Conservation (phyloP, 1,140 invertebrate genomes). For the Drosophila mojavensis region DNA sequence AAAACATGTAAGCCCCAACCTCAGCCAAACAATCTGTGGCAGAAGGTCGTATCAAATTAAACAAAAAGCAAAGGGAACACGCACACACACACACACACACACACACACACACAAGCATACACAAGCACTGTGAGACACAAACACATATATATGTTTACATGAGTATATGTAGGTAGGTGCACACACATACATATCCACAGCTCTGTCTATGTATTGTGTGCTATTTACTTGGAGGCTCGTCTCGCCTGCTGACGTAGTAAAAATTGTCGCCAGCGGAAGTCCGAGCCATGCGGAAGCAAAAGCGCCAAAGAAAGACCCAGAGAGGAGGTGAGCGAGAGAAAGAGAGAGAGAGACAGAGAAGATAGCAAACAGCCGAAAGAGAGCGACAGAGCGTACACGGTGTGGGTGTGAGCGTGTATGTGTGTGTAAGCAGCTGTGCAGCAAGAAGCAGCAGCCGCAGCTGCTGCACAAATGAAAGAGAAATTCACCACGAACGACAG, state of each 20-base stretch:
- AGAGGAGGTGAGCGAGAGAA: slow-evolving; percentile 4
- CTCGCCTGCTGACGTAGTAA: slow-evolving; percentile 76
- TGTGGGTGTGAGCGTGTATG: slow-evolving; percentile 30
- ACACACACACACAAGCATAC: slow-evolving; percentile 12
- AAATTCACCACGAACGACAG: slow-evolving; percentile 56
- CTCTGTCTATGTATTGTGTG: slow-evolving; percentile 32
- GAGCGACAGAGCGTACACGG: background rate
- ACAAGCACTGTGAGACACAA: slow-evolving; percentile 11
- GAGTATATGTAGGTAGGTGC: slow-evolving; percentile 1
- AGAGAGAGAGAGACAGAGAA: slow-evolving; percentile 13
- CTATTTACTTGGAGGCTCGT: slow-evolving; percentile 81
- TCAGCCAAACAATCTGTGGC: slow-evolving; percentile 36
- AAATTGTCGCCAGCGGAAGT: slow-evolving; percentile 51
- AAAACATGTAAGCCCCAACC: background rate
- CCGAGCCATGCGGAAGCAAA: slow-evolving; percentile 28
- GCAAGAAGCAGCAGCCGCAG: slow-evolving; percentile 61
- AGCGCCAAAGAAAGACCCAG: slow-evolving; percentile 6
- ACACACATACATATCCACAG: background rate
- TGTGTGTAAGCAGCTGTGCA: slow-evolving; percentile 65
- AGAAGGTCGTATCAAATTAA: slow-evolving; percentile 67
- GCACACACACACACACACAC: slow-evolving; percentile 2
- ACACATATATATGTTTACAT: background rate
- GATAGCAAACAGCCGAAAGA: too few relatives aligned
- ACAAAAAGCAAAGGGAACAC: slow-evolving; percentile 37
- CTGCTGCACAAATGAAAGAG: slow-evolving; percentile 22